Percentiles rank a stretch among this genome's conserved stretches.
Evolutionary conservation across 1,140 invertebrate species (phyloP).

Genomic region (Drosophila mojavensis): DNA sequence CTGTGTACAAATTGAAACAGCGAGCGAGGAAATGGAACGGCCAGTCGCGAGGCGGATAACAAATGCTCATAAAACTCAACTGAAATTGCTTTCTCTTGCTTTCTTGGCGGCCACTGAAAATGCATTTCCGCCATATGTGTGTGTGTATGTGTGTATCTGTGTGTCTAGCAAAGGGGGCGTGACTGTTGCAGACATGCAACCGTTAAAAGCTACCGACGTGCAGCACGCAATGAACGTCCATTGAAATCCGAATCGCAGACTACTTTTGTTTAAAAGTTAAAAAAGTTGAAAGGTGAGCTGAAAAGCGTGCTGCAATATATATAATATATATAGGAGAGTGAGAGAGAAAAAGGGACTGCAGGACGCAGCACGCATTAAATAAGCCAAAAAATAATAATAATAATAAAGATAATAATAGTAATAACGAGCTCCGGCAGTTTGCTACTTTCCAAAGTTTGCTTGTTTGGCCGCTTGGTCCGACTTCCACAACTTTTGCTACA

Average conservation of each 20-base stretch:
- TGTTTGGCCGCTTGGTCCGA: slow-evolving; percentile 58
- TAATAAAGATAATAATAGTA: slow-evolving; percentile 64
- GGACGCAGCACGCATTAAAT: slow-evolving; percentile 57
- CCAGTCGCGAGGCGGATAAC: slow-evolving; percentile 45
- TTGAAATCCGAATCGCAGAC: slow-evolving; percentile 54
- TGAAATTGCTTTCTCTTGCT: slow-evolving; percentile 79
- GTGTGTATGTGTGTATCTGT: slow-evolving; percentile 12
- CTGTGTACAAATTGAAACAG: slow-evolving; percentile 67
- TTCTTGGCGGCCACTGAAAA: slow-evolving; percentile 79
- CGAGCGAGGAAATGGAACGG: slow-evolving; percentile 51
- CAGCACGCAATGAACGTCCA: slow-evolving; percentile 66
- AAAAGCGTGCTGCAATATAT: slow-evolving; percentile 25
- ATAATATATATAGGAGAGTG: neutral
- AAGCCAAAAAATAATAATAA: slow-evolving; percentile 62
- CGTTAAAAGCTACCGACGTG: slow-evolving; percentile 71
- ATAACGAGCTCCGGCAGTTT: slow-evolving; percentile 66
- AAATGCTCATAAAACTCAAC: slow-evolving; percentile 78
- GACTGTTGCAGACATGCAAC: slow-evolving; percentile 62
- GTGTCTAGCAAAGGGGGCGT: slow-evolving; percentile 47
- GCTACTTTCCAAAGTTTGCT: slow-evolving; percentile 62
- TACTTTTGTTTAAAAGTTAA: slow-evolving; percentile 75
- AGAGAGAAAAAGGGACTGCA: neutral
- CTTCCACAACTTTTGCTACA: slow-evolving; percentile 65
- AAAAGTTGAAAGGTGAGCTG: slow-evolving; percentile 39
- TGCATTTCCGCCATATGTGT: slow-evolving; percentile 64